Evolutionary conservation across 2,888 invertebrate species (phyloP).

Genomic region (Furcula furcula): DNA sequence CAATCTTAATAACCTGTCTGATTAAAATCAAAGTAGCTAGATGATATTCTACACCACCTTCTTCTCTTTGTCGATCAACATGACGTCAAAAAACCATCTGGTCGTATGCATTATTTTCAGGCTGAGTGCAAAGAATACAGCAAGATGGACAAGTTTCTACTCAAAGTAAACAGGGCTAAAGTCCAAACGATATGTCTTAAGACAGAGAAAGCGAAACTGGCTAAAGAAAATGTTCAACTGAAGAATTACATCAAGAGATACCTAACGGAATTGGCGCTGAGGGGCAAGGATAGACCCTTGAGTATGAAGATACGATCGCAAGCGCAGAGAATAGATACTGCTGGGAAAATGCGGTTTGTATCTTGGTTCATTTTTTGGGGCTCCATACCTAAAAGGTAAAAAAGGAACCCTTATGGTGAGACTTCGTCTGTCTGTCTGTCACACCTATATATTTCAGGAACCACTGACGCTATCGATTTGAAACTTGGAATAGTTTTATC

Average conservation of each 20-base stretch:
- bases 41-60: too few relatives aligned
- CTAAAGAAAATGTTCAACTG: conserved; percentile 84
- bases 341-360: conserved; percentile 43
- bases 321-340: conserved; percentile 39
- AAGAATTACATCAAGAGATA: conserved; percentile 83
- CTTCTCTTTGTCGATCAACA: too few relatives aligned
- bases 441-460: too few relatives aligned
- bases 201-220: conserved; percentile 65
- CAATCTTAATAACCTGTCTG: too few relatives aligned
- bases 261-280: conserved; percentile 81
- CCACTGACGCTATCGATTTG: too few relatives aligned
- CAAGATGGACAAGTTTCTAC: conserved; percentile 87
- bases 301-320: conserved; percentile 51
- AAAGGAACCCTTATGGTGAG: too few relatives aligned
- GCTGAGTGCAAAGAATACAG: conserved; percentile 76
- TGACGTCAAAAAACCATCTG: too few relatives aligned
- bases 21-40: too few relatives aligned
- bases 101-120: conserved; percentile 46
- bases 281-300: conserved; percentile 55
- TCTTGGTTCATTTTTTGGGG: too few relatives aligned
- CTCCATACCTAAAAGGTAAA: too few relatives aligned
- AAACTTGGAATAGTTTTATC: too few relatives aligned
- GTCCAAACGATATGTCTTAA: conserved; percentile 67
- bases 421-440: too few relatives aligned
- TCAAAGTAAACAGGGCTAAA: conserved; percentile 66